These are phyloP conservation scores for Tipula unca DNA, from an alignment of 2,888 invertebrate genomes.

Conservation along the genomic window DNA sequence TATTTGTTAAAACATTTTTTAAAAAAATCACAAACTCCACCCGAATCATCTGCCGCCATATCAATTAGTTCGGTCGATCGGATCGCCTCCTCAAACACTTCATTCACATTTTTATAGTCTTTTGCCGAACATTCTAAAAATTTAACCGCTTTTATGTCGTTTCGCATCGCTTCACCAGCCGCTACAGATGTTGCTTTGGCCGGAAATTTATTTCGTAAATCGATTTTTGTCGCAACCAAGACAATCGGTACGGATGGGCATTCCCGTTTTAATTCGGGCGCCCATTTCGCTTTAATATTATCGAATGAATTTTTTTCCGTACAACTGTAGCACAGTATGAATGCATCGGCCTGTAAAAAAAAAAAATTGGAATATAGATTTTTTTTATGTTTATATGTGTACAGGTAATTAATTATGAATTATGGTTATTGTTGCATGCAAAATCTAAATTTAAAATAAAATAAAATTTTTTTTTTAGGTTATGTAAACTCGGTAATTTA, in stretches of 20 bases:
- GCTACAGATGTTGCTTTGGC: neutral
- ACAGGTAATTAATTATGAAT: neutral
- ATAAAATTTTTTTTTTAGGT: neutral
- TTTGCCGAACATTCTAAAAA: conserved; percentile 24
- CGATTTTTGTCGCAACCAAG: conserved; percentile 22
- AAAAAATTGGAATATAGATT: too few species aligned
- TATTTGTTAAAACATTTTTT: neutral
- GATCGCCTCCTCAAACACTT: conserved; percentile 20
- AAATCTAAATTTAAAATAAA: too few species aligned
- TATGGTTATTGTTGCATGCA: neutral
- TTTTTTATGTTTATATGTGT: too few species aligned
- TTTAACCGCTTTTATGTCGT: conserved; percentile 18
- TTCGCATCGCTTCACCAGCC: conserved; percentile 17
- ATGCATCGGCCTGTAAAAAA: conserved; percentile 19
- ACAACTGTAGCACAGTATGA: conserved; percentile 23
- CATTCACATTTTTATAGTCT: conserved; percentile 17
- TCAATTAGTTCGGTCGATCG: conserved; percentile 19
- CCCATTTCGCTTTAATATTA: conserved; percentile 22
- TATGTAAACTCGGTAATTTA: neutral
- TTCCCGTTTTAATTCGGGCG: conserved; percentile 20
- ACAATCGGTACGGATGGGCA: conserved; percentile 16
- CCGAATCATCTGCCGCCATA: too few species aligned
- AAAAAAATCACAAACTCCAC: neutral
- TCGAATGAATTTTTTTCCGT: conserved; percentile 21
- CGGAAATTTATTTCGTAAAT: conserved; percentile 17